A percentile compares a stretch with the other conserved stretches of the same genome.
These are phyloP conservation scores for Austrofundulus limnaeus DNA, from an alignment of 2,113 vertebrate genomes.

Conservation along the genomic window DNA sequence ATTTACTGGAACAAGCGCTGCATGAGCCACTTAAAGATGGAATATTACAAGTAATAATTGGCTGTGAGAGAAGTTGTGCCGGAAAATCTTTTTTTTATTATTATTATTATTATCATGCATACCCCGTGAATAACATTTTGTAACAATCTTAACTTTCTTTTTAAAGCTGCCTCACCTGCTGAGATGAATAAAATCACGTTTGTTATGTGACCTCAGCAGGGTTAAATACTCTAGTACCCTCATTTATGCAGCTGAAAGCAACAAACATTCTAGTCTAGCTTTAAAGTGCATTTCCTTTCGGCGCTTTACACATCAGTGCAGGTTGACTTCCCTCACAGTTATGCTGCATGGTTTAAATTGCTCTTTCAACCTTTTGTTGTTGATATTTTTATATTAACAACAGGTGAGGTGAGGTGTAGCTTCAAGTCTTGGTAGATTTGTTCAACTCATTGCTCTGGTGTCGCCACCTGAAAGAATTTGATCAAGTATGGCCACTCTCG, in stretches of 20 bases:
- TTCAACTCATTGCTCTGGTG: constrained; percentile 9
- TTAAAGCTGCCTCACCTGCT: neutral
- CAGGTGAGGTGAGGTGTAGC: constrained; percentile 9
- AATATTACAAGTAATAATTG: neutral
- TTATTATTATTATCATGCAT: too few species aligned
- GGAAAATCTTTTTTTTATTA: too few species aligned
- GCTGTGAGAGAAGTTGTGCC: neutral
- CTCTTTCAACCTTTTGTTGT: constrained; percentile 12
- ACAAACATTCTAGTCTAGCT: constrained; percentile 7
- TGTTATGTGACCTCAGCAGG: constrained; percentile 18
- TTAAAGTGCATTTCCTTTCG: constrained; percentile 2
- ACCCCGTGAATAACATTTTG: neutral
- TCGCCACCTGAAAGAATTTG: constrained; percentile 7
- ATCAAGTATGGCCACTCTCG: constrained; percentile 2
- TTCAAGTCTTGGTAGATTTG: neutral
- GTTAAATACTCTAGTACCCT: constrained; percentile 12
- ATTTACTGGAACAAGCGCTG: constrained; percentile 15
- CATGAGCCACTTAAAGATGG: neutral
- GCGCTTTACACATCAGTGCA: neutral
- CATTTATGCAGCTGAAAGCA: neutral
- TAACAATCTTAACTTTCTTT: neutral
- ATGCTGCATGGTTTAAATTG: constrained; percentile 5
- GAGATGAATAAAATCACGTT: neutral
- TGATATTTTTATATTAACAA: constrained; percentile 33
- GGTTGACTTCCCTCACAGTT: constrained; percentile 3